Evolutionary conservation across 2,113 vertebrate genomes (phyloP).

Genomic region (Mormyrus lacerda): DNA sequence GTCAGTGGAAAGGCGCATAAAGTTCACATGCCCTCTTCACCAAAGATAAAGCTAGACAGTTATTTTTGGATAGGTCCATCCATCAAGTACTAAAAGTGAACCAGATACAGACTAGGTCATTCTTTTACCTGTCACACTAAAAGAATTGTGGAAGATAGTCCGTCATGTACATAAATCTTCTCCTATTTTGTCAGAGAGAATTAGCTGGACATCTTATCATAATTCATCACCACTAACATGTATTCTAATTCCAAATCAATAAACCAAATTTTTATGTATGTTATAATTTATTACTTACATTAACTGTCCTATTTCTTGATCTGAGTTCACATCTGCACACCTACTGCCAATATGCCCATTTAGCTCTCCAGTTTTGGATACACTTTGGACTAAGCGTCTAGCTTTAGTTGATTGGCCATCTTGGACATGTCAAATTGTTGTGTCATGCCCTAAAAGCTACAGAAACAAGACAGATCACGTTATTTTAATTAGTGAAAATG

Average conservation of each 20-base stretch:
- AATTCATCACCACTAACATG: slow-evolving; percentile 25
- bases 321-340: not conserved
- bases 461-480: not conserved
- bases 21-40: slow-evolving; percentile 23
- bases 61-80: slow-evolving; percentile 23
- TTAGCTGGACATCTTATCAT: slow-evolving; percentile 14
- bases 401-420: not conserved
- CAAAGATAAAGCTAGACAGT: slow-evolving; percentile 32
- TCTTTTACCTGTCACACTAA: slow-evolving; percentile 33
- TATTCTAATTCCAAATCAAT: slow-evolving; percentile 21
- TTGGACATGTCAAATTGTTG: not conserved
- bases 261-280: not conserved
- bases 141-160: slow-evolving; percentile 23
- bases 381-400: not conserved
- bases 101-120: slow-evolving; percentile 5
- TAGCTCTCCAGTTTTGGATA: not conserved
- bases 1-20: slow-evolving; percentile 28
- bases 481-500: slow-evolving; percentile 7
- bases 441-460: not conserved
- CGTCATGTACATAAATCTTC: slow-evolving; percentile 32
- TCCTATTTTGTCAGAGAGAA: slow-evolving; percentile 15
- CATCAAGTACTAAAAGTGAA: slow-evolving; percentile 37
- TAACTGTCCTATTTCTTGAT: not conserved
- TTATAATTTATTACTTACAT: slow-evolving; percentile 31
- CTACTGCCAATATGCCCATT: not conserved